Base-by-base conservation (phyloP, 1,140 invertebrate species). In the Battus philenor region DNA sequence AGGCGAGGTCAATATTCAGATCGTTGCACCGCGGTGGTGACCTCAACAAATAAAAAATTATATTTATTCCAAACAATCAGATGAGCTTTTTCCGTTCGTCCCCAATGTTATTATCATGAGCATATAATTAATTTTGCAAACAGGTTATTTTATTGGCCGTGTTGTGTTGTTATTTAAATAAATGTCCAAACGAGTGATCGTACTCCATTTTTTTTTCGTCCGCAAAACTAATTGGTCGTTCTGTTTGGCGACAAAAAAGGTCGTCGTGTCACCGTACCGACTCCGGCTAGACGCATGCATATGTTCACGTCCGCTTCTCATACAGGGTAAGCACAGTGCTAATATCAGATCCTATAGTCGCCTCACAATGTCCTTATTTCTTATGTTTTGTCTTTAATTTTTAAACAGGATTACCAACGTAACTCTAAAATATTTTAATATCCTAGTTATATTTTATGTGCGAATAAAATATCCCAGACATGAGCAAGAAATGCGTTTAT, bases 21-120 rank as follows among this genome's bases (percentile, higher is more conserved):
- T 50, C 78, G 61, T 68, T 82, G 75, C 75, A 70, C 78, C 68
- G 67, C 26, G 66, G 66, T 66, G 69, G 69, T 69, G 61, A 61
- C 55, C 64, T 66, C 67, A 62, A 68, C 70, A 70, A 71, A 64
- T 54, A 50, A 56, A 44, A 53, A 56, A 44, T 54, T 41, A 50
- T 66, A 66, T 71, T 75, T 78, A 60, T 78, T 77, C 68, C 47
- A 54, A 61, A 78, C 68, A 77, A 74, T 76, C 64, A 75, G 73
- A 72, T 68, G 47, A 49, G 52, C 59, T 72, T 75, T 64, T 62
- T 69, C 51, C 63, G 44, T 45, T 47, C 49, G 54, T 46, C 63
- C 61, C 60, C 57, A 58, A 68, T 54, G 6, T 60, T 73, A 68
- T 79, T 78, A 74, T 63, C 63, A 70, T 82, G 71, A 71, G 62